phyloP scores from a whole-genome alignment of 1,140 invertebrate species.

The Lanistes nyassanus region DNA sequence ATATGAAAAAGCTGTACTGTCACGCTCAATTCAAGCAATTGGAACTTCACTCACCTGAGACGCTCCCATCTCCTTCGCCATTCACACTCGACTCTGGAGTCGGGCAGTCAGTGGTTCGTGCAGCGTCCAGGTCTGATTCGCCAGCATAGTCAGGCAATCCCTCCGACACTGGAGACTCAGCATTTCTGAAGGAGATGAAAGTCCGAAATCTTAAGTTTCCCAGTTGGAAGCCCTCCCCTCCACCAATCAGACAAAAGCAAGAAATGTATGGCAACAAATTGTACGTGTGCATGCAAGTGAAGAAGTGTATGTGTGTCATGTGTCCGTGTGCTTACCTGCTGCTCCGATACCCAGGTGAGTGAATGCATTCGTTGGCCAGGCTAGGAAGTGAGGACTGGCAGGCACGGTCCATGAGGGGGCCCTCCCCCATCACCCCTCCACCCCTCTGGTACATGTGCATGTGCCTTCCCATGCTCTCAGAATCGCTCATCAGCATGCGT shows the following conservation, averaged over 20 bases:
- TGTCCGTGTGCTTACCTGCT: slow-evolving; percentile 40
- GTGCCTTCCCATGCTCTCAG: slow-evolving; percentile 43
- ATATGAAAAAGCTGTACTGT: no score
- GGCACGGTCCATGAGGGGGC: slow-evolving; percentile 65
- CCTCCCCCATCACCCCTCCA: slow-evolving; percentile 38
- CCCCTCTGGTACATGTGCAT: slow-evolving; percentile 17
- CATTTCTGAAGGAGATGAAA: slow-evolving; percentile 32
- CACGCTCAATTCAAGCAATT: no score
- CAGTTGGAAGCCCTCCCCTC: background rate
- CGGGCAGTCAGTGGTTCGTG: slow-evolving; percentile 38
- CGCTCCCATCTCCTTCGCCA: slow-evolving; percentile 46
- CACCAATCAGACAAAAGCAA: no score
- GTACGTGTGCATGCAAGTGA: no score
- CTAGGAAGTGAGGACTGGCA: slow-evolving; percentile 70
- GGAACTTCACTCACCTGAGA: slow-evolving; percentile 50
- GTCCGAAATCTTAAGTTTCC: background rate
- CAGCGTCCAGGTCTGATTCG: slow-evolving; percentile 57
- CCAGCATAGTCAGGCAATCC: slow-evolving; percentile 56
- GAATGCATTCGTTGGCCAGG: slow-evolving; percentile 60
- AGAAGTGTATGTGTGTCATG: no score
- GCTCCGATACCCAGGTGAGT: slow-evolving; percentile 39
- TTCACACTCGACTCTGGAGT: slow-evolving; percentile 48
- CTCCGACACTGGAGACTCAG: slow-evolving; percentile 60
- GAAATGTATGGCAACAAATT: no score
- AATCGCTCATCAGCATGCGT: slow-evolving; percentile 39